Evolutionary conservation across 2,113 vertebrate species (phyloP).

Genomic region (Myotis lucifugus): DNA sequence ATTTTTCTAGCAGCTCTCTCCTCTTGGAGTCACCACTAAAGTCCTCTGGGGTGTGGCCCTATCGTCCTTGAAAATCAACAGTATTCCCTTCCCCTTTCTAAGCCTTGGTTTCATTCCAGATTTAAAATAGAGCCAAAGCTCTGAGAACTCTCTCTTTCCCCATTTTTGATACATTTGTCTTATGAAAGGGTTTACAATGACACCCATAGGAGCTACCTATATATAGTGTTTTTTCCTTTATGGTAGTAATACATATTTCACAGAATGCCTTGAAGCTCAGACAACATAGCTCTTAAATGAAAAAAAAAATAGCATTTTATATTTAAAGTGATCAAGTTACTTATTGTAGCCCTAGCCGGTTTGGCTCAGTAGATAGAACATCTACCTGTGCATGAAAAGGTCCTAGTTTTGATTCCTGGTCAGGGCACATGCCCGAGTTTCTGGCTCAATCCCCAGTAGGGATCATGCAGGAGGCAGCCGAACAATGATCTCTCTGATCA

Average conservation of each 20-base stretch:
- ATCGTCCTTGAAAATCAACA: neutral
- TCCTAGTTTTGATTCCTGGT: too few relatives aligned
- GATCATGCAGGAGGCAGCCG: too few relatives aligned
- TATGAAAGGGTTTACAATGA: neutral
- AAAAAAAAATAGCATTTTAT: neutral
- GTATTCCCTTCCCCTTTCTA: neutral
- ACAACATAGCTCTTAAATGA: neutral
- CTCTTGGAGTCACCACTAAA: neutral
- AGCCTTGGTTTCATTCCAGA: neutral
- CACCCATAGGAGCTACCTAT: neutral
- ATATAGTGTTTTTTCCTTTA: neutral
- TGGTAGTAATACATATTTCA: neutral
- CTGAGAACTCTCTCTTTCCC: neutral
- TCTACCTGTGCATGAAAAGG: too few relatives aligned
- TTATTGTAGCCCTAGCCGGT: neutral
- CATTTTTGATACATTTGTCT: neutral
- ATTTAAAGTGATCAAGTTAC: neutral
- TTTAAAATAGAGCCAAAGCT: constrained; percentile 6
- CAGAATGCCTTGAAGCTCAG: neutral
- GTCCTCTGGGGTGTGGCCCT: neutral
- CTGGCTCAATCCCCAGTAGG: too few relatives aligned
- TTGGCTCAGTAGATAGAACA: too few relatives aligned
- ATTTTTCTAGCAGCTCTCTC: neutral
- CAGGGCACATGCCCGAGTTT: too few relatives aligned
- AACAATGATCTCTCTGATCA: too few relatives aligned